Evolutionary conservation across 1,140 invertebrate genomes (phyloP).

Genomic region (Drosophila ironensis): DNA sequence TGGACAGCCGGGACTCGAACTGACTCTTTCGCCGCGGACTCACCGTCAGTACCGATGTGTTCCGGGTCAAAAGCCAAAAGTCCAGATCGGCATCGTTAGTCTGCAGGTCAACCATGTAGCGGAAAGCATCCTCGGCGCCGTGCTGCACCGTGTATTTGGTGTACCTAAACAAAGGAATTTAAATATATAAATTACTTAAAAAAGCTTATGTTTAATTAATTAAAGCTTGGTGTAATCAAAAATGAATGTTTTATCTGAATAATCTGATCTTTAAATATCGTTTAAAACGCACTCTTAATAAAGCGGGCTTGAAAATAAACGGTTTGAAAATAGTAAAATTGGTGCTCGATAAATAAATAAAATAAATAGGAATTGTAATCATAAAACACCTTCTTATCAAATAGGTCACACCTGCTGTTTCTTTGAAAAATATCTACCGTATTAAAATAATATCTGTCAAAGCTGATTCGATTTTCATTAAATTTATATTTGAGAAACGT

Average conservation of each 20-base stretch:
- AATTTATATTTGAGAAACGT: not conserved
- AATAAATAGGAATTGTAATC: too few relatives aligned
- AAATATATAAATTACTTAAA: not conserved
- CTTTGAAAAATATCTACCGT: too few relatives aligned
- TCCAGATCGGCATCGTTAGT: conserved; percentile 56
- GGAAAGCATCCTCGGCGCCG: conserved; percentile 48
- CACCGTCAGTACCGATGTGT: conserved; percentile 65
- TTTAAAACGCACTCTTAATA: too few relatives aligned
- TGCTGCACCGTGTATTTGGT: conserved; percentile 69
- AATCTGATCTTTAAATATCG: too few relatives aligned
- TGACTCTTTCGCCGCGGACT: conserved; percentile 38
- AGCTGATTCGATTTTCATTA: too few relatives aligned
- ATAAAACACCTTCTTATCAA: too few relatives aligned
- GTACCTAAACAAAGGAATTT: conserved; percentile 46
- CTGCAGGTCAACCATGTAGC: conserved; percentile 69
- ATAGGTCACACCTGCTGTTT: too few relatives aligned
- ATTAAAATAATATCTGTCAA: too few relatives aligned
- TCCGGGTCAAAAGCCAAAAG: conserved; percentile 66
- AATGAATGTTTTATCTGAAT: too few relatives aligned
- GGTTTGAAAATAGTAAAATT: too few relatives aligned
- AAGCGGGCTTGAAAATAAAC: not conserved
- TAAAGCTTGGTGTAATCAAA: not conserved
- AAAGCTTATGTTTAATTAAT: not conserved
- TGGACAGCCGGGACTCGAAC: conserved; percentile 52
- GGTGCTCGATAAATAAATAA: too few relatives aligned